Evolutionary conservation across 2,797 vertebrate genomes (phyloP).

Genomic region (Parotocinclus haroldoi): DNA sequence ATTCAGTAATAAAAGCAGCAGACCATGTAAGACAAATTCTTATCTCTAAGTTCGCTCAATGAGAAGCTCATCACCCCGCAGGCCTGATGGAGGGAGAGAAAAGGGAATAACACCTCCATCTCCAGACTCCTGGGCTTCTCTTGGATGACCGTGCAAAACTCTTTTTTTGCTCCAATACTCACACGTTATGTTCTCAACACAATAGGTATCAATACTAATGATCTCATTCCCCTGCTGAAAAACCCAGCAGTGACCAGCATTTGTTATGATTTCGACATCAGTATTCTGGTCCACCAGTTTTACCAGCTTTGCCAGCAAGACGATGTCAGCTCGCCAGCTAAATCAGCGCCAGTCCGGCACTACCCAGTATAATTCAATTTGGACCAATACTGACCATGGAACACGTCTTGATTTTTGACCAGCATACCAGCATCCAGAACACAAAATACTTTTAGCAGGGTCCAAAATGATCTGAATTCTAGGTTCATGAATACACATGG

Average conservation of each 20-base stretch:
- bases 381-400: too few species aligned
- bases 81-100: constrained; percentile 20
- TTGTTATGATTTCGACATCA: too few species aligned
- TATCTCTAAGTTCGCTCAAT: constrained; percentile 31
- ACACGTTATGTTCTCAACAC: neutral
- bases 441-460: too few species aligned
- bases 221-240: neutral
- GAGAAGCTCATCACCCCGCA: constrained; percentile 33
- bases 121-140: constrained; percentile 15
- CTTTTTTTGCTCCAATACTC: neutral
- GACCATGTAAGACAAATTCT: constrained; percentile 40
- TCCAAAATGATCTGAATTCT: constrained; percentile 11
- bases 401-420: neutral
- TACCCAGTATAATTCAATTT: too few species aligned
- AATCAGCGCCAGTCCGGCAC: too few species aligned
- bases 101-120: constrained; percentile 16
- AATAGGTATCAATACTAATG: constrained; percentile 14
- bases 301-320: too few species aligned
- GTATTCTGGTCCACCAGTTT: too few species aligned
- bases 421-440: too few species aligned
- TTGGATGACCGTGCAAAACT: constrained; percentile 28
- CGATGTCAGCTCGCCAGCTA: too few species aligned
- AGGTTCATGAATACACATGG: constrained; percentile 17
- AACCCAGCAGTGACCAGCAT: too few species aligned
- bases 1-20: constrained; percentile 29